phyloP scores from a whole-genome alignment of 2,888 invertebrate species.

The Archips crataeganus region DNA sequence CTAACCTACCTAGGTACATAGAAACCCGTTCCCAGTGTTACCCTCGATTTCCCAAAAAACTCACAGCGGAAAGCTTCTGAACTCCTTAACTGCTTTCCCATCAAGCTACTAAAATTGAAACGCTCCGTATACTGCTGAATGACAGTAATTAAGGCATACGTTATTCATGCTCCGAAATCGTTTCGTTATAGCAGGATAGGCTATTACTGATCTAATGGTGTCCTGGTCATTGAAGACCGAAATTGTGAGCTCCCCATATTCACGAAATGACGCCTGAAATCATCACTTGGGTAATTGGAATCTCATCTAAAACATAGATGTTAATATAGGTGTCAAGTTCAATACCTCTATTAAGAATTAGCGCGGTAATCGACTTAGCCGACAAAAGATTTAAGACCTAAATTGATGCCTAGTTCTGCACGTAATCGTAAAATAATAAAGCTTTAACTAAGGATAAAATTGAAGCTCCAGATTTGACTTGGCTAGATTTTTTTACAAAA shows the following conservation, averaged over 20 bases:
- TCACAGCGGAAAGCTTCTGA: too few species aligned
- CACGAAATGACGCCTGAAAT: background rate
- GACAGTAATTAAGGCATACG: slow-evolving; percentile 1
- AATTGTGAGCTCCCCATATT: background rate
- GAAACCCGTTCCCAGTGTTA: too few species aligned
- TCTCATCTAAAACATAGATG: background rate
- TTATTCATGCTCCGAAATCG: background rate
- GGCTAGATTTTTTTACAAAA: too few species aligned
- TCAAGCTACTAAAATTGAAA: background rate
- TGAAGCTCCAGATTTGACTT: too few species aligned
- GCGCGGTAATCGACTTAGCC: too few species aligned
- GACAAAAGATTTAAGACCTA: too few species aligned
- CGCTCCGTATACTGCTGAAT: background rate
- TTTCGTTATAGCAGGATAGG: slow-evolving; percentile 9
- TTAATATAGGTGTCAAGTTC: background rate
- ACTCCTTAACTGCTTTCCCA: background rate
- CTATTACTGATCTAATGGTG: background rate
- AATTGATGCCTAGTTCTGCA: too few species aligned
- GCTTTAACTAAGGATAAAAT: too few species aligned
- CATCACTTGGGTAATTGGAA: slow-evolving; percentile 7
- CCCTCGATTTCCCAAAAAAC: too few species aligned
- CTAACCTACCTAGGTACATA: too few species aligned
- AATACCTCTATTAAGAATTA: background rate
- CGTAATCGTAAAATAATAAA: too few species aligned
- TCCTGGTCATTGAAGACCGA: background rate